Evolutionary conservation across 2,888 invertebrate species (phyloP).

Genomic region (Syritta pipiens): DNA sequence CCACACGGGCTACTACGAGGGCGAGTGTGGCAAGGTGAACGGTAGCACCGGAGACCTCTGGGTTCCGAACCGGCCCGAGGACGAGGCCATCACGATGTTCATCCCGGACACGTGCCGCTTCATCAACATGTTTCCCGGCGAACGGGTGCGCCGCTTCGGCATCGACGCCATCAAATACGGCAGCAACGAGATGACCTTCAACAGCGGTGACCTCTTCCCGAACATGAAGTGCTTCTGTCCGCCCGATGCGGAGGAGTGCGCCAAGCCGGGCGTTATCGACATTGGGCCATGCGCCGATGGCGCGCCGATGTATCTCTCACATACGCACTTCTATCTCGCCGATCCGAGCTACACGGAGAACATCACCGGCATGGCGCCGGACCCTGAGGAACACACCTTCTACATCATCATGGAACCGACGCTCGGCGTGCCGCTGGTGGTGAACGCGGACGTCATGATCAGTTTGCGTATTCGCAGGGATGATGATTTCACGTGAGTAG

Average conservation of each 20-base stretch:
- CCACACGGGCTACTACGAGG: conserved; percentile 81
- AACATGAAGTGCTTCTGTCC: conserved; percentile 86
- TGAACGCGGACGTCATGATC: conserved; percentile 87
- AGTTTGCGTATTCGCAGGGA: conserved; percentile 82
- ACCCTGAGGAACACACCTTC: conserved; percentile 83
- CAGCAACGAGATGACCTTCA: conserved; percentile 84
- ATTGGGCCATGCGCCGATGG: conserved; percentile 85
- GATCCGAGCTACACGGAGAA: conserved; percentile 83
- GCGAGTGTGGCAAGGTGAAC: conserved; percentile 84
- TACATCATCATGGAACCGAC: conserved; percentile 85
- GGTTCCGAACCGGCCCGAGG: conserved; percentile 81
- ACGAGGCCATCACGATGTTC: conserved; percentile 84
- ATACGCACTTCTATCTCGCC: conserved; percentile 89
- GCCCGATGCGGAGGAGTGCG: conserved; percentile 75
- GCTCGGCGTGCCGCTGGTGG: conserved; percentile 87
- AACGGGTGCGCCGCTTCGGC: conserved; percentile 71
- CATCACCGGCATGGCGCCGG: conserved; percentile 85
- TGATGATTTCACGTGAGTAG: conserved; percentile 81
- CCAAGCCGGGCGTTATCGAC: conserved; percentile 83
- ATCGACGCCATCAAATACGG: conserved; percentile 76
- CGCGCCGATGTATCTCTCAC: conserved; percentile 89
- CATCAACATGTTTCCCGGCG: conserved; percentile 76
- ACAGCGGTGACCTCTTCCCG: conserved; percentile 83
- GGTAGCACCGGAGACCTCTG: conserved; percentile 90
- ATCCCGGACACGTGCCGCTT: conserved; percentile 88